These are phyloP conservation scores for Pristionchus japonicus DNA, from an alignment of 2,888 invertebrate genomes.

Conservation along the genomic window DNA sequence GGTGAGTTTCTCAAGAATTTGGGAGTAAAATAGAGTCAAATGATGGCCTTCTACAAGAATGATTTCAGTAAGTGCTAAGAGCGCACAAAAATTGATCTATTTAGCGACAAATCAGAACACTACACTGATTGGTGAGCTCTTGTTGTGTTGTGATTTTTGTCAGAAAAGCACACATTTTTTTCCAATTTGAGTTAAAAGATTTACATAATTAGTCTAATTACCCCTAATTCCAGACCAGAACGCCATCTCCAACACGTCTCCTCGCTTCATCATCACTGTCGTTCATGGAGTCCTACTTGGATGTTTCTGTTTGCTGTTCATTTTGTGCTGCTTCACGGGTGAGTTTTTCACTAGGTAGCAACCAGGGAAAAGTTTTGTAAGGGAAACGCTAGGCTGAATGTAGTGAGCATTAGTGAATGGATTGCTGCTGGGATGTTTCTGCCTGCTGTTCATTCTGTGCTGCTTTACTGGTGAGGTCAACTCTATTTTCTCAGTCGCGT, in stretches of 20 bases:
- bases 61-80: too few species aligned
- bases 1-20: not conserved
- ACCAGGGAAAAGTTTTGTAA: too few species aligned
- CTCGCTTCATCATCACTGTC: constrained; percentile 70
- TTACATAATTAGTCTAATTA: too few species aligned
- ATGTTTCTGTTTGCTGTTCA: constrained; percentile 65
- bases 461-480: constrained; percentile 59
- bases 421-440: constrained; percentile 66
- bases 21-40: too few species aligned
- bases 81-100: too few species aligned
- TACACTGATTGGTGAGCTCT: too few species aligned
- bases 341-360: not conserved
- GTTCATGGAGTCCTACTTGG: constrained; percentile 71
- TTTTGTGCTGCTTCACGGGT: constrained; percentile 64
- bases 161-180: not conserved
- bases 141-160: too few species aligned
- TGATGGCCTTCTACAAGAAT: not conserved
- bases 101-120: too few species aligned
- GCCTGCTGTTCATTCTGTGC: constrained; percentile 68
- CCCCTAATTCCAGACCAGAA: constrained; percentile 38
- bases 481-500: too few species aligned
- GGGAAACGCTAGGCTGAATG: too few species aligned
- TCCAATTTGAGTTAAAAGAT: not conserved
- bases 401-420: too few species aligned
- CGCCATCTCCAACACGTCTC: constrained; percentile 56